phyloP scores from a whole-genome alignment of 2,113 vertebrate species.

The Anseranas semipalmata region DNA sequence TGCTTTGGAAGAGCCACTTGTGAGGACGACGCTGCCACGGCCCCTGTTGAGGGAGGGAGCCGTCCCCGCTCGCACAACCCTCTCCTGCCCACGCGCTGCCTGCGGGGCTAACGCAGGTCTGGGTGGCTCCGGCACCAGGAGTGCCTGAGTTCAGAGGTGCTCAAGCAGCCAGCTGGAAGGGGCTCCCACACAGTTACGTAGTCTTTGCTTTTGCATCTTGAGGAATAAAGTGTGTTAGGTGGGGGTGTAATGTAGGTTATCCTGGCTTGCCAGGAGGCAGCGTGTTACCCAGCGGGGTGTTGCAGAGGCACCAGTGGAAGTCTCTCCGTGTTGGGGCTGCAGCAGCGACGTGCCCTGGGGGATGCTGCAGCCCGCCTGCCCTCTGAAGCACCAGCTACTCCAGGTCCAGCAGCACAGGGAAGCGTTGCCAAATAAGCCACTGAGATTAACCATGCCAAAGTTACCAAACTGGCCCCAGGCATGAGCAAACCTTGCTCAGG shows the following conservation, averaged over 20 bases:
- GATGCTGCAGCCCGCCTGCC: accelerated
- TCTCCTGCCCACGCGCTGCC: neutral
- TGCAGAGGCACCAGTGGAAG: neutral
- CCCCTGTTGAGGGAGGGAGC: neutral
- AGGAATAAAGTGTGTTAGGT: neutral
- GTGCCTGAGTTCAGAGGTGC: neutral
- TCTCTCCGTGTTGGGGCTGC: neutral
- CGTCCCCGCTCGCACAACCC: neutral
- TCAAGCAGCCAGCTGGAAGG: neutral
- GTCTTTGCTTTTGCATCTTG: neutral
- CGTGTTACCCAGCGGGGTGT: too few relatives aligned
- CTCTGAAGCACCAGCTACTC: neutral
- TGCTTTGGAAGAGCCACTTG: neutral
- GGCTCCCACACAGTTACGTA: neutral
- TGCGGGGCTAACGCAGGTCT: neutral
- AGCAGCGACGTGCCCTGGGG: accelerated
- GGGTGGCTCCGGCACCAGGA: neutral
- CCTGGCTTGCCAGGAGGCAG: neutral
- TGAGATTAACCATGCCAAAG: too few relatives aligned
- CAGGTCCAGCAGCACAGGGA: accelerated
- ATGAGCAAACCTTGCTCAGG: neutral
- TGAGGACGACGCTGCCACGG: too few relatives aligned
- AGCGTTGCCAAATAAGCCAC: accelerated
- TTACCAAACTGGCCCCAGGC: too few relatives aligned
- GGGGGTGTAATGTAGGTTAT: neutral